A percentile compares a stretch with the other conserved stretches of the same genome.
phyloP scores from a whole-genome alignment of 37 sponge, comb jelly and placozoan genomes.

The Beroe forskalii region DNA sequence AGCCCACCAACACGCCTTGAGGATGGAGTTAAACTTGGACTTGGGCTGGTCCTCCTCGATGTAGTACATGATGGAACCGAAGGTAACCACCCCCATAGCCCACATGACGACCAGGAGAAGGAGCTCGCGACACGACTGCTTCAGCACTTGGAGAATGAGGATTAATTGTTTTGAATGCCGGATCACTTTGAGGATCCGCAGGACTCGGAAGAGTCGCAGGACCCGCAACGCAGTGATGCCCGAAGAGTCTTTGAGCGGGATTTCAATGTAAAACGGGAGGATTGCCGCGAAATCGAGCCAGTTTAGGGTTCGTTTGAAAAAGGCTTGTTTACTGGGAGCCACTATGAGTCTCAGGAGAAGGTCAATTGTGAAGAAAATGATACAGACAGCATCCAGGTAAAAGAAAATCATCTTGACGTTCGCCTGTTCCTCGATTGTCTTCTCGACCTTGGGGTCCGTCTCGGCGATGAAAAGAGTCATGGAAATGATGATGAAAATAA shows the following conservation, averaged over 20 bases:
- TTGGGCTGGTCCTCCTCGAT: constrained; percentile 62
- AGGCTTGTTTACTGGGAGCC: constrained; percentile 25
- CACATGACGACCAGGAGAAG: constrained; percentile 61
- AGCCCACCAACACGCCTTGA: constrained; percentile 65
- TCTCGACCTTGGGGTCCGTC: constrained; percentile 51
- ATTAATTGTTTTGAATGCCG: constrained; percentile 61
- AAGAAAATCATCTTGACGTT: constrained; percentile 19
- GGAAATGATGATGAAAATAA: constrained; percentile 50
- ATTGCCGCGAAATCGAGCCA: constrained; percentile 64
- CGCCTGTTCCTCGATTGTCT: constrained; percentile 9
- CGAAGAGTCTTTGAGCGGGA: constrained; percentile 52
- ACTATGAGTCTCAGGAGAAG: constrained; percentile 48
- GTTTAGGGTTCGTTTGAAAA: constrained; percentile 63
- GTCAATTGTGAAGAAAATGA: constrained; percentile 62
- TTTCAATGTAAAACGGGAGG: constrained; percentile 62
- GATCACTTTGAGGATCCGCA: constrained; percentile 47
- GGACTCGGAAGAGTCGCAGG: constrained; percentile 25
- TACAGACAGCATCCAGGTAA: constrained; percentile 58
- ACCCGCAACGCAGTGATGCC: constrained; percentile 59
- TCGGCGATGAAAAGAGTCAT: constrained; percentile 66
- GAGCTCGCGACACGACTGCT: constrained; percentile 55
- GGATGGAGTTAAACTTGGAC: constrained; percentile 42
- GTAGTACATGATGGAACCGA: constrained; percentile 62
- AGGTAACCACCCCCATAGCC: constrained; percentile 61
- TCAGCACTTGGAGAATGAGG: constrained; percentile 56